Evolutionary conservation across 2,113 vertebrate genomes (phyloP).

Genomic region (Gnathonemus longibarbis): DNA sequence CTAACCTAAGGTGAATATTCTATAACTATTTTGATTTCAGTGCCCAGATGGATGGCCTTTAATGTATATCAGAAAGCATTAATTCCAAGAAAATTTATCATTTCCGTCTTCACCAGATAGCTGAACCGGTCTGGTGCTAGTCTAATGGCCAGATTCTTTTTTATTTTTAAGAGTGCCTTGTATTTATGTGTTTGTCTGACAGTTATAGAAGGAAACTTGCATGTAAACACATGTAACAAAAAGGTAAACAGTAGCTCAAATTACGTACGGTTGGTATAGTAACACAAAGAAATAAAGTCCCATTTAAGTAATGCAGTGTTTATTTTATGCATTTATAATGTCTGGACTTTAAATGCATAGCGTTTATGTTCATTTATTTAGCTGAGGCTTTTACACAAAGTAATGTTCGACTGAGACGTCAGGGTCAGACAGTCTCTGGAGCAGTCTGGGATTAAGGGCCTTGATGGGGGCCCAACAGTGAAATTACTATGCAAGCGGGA

Average conservation of each 20-base stretch:
- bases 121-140: background rate
- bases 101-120: background rate
- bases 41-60: constrained; percentile 36
- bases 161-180: background rate
- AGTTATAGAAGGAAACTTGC: background rate
- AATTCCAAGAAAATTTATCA: constrained; percentile 12
- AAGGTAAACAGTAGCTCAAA: background rate
- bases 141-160: background rate
- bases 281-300: background rate
- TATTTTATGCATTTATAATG: background rate
- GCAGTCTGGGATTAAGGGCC: background rate
- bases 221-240: background rate
- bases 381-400: background rate
- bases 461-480: background rate
- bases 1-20: constrained; percentile 30
- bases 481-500: background rate
- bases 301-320: background rate
- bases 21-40: constrained; percentile 21
- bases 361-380: background rate
- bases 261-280: background rate
- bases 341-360: background rate
- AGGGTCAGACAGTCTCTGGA: background rate
- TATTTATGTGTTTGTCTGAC: background rate
- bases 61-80: constrained; percentile 41
- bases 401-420: background rate